These are phyloP conservation scores for Gymnorhina tibicen DNA, from an alignment of 2,113 vertebrate species.

Conservation along the genomic window DNA sequence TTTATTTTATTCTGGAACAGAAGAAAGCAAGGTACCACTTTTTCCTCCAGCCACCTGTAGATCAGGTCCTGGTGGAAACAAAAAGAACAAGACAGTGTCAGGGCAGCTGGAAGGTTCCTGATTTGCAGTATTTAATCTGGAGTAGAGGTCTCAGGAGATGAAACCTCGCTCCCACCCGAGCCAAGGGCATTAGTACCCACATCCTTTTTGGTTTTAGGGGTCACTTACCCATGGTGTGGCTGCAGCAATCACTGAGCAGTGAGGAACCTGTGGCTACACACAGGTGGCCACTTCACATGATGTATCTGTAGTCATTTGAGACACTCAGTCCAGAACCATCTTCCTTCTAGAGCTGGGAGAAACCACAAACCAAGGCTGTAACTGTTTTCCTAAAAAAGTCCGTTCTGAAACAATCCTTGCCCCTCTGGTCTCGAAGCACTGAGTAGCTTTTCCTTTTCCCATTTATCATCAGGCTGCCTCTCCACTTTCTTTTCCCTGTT, in stretches of 20 bases:
- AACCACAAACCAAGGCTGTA: not conserved
- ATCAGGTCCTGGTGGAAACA: not conserved
- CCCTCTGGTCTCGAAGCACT: not conserved
- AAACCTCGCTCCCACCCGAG: not conserved
- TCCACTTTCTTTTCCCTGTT: not conserved
- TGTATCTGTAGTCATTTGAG: fast-evolving
- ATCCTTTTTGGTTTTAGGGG: not conserved
- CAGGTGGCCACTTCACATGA: not conserved
- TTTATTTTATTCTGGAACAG: not conserved
- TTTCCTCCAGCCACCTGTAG: not conserved
- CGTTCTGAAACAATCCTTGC: not conserved
- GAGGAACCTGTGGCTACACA: not conserved
- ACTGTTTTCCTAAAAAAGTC: not conserved
- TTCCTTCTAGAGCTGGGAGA: not conserved
- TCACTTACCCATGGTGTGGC: not conserved
- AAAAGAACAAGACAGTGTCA: not conserved
- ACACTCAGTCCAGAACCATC: not conserved
- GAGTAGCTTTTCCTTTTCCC: not conserved
- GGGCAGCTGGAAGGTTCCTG: not conserved
- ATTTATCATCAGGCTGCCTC: not conserved
- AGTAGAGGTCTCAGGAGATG: not conserved
- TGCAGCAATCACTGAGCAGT: not conserved
- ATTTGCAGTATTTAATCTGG: not conserved
- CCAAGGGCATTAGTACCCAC: not conserved
- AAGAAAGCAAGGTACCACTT: not conserved